Evolutionary conservation across 2,113 vertebrate species (phyloP).

Genomic region (Stegostoma tigrinum): DNA sequence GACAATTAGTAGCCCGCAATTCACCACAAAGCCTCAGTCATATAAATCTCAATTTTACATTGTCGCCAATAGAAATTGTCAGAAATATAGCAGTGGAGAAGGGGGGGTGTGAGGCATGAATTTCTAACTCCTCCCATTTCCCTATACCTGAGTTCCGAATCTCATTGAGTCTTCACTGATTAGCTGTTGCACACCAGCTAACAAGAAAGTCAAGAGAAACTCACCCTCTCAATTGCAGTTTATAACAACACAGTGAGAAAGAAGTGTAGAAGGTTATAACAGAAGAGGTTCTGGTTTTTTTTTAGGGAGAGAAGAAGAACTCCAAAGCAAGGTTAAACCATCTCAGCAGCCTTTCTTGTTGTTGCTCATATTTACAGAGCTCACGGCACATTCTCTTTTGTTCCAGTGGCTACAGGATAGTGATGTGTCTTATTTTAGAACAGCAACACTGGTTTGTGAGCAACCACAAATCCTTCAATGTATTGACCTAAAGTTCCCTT

Average conservation of each 20-base stretch:
- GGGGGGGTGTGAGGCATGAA: not conserved
- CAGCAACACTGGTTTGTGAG: not conserved
- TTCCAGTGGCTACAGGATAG: not conserved
- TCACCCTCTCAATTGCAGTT: not conserved
- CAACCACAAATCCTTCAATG: not conserved
- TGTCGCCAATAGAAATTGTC: not conserved
- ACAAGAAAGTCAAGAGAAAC: not conserved
- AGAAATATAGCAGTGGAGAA: not conserved
- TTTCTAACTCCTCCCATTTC: not conserved
- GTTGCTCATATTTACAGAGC: not conserved
- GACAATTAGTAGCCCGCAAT: not conserved
- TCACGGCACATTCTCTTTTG: not conserved
- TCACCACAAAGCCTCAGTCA: not conserved
- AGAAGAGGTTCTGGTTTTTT: not conserved
- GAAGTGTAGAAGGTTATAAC: not conserved
- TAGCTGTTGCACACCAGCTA: not conserved
- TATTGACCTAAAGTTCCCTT: not conserved
- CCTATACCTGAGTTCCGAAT: not conserved
- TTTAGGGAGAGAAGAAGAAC: not conserved
- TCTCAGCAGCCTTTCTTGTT: not conserved
- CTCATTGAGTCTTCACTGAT: not conserved
- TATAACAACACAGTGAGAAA: not conserved
- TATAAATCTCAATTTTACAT: not conserved
- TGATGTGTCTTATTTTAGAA: not conserved
- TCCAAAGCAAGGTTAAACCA: not conserved